Conservation (phyloP, 2,797 vertebrate genomes). For the Muscicapa comitata region DNA sequence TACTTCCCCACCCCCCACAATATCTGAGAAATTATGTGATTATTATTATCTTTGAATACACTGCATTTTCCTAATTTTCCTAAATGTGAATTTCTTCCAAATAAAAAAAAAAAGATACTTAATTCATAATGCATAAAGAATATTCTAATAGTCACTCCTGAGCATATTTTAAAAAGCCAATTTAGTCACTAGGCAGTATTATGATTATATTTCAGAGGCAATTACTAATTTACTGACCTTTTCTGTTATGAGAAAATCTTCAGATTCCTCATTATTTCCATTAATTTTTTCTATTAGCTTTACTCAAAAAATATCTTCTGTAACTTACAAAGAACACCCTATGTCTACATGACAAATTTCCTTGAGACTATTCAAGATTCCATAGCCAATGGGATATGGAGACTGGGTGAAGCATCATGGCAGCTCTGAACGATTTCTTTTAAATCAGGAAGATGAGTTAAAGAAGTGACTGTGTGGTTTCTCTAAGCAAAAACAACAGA, state of each 20-base stretch:
- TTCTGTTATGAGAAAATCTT: conserved; percentile 2
- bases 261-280: neutral
- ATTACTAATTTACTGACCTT: conserved; percentile 15
- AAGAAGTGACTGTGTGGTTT: neutral
- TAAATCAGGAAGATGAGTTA: neutral
- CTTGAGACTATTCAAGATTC: neutral
- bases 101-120: neutral
- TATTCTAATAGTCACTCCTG: neutral
- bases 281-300: neutral
- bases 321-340: neutral
- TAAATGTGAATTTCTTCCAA: neutral
- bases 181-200: neutral
- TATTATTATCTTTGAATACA: neutral
- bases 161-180: neutral
- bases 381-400: neutral
- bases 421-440: neutral
- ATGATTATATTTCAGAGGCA: neutral
- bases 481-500: neutral
- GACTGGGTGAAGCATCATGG: neutral
- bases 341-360: neutral
- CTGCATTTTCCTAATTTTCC: neutral
- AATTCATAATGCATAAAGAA: neutral
- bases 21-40: neutral
- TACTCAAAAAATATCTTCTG: neutral
- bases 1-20: neutral